Percentiles rank a stretch among this genome's conserved stretches.
These are phyloP conservation scores for Nycticryphes semicollaris DNA, from an alignment of 2,113 vertebrate genomes.

Conservation along the genomic window DNA sequence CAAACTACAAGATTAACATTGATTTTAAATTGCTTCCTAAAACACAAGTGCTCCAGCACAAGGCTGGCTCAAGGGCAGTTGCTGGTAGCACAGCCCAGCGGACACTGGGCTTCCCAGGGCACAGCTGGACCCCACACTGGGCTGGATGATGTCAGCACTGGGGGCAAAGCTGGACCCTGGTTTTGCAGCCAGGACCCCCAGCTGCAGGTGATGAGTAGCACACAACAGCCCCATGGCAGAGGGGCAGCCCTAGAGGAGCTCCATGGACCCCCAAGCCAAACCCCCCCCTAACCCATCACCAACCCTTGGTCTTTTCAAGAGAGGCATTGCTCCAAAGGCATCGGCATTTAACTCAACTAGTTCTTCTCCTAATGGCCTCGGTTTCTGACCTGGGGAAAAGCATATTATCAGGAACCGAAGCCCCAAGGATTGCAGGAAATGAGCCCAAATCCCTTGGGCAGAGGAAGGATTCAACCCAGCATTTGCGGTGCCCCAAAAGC, in stretches of 20 bases:
- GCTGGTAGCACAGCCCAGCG: background rate
- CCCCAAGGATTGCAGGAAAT: background rate
- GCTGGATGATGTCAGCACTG: background rate
- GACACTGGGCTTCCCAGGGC: background rate
- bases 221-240: rapidly evolving
- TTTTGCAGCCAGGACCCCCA: background rate
- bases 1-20: constrained; percentile 39
- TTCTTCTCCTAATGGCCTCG: background rate
- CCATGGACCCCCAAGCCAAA: rapidly evolving
- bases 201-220: background rate
- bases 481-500: rapidly evolving
- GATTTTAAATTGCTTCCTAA: constrained; percentile 32
- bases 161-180: background rate
- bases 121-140: rapidly evolving
- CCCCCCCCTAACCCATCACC: background rate
- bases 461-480: background rate
- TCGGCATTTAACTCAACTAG: rapidly evolving
- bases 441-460: background rate
- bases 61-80: background rate
- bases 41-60: background rate
- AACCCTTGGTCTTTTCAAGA: background rate
- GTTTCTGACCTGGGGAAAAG: rapidly evolving
- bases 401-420: rapidly evolving
- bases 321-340: rapidly evolving
- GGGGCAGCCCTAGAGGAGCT: background rate